Percentiles rank a stretch among this genome's conserved stretches.
Evolutionary conservation across 2,797 vertebrate species (phyloP).

Genomic region (Champsocephalus gunnari): DNA sequence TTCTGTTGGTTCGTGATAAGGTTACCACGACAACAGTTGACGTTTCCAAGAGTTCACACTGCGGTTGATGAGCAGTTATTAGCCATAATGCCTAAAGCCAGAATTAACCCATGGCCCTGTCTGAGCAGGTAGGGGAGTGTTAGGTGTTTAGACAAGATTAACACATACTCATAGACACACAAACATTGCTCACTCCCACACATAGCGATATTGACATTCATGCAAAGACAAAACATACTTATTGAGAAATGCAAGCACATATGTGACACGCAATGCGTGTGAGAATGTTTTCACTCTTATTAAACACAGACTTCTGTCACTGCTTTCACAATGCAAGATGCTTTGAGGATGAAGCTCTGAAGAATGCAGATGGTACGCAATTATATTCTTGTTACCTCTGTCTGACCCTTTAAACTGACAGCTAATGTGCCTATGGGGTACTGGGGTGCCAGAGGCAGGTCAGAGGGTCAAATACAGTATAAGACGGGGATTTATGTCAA

Average conservation of each 20-base stretch:
- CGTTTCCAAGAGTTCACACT: slow-evolving; percentile 80
- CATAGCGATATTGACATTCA: slow-evolving; percentile 49
- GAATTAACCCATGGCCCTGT: slow-evolving; percentile 87
- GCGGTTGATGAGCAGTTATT: slow-evolving; percentile 84
- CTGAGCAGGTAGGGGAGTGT: slow-evolving; percentile 84
- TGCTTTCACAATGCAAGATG: slow-evolving; percentile 64
- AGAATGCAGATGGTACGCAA: slow-evolving; percentile 77
- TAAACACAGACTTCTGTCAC: slow-evolving; percentile 57
- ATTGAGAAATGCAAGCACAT: slow-evolving; percentile 40
- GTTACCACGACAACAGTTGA: slow-evolving; percentile 55
- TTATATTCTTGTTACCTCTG: slow-evolving; percentile 78
- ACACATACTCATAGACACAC: slow-evolving; percentile 71
- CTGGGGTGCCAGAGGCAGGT: slow-evolving; percentile 67
- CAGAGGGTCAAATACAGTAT: slow-evolving; percentile 78
- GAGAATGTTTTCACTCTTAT: slow-evolving; percentile 46
- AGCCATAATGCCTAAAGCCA: slow-evolving; percentile 76
- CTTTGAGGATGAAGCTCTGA: slow-evolving; percentile 71
- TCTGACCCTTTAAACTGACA: slow-evolving; percentile 83
- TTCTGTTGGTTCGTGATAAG: slow-evolving; percentile 55
- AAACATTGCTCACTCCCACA: slow-evolving; percentile 60
- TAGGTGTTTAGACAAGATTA: slow-evolving; percentile 83
- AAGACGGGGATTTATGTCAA: slow-evolving; percentile 81
- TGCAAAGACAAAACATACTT: slow-evolving; percentile 37
- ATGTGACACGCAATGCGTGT: slow-evolving; percentile 40
- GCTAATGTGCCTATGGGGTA: slow-evolving; percentile 76